phyloP scores from a whole-genome alignment of 2,113 vertebrate species.

The Ciconia boyciana region DNA sequence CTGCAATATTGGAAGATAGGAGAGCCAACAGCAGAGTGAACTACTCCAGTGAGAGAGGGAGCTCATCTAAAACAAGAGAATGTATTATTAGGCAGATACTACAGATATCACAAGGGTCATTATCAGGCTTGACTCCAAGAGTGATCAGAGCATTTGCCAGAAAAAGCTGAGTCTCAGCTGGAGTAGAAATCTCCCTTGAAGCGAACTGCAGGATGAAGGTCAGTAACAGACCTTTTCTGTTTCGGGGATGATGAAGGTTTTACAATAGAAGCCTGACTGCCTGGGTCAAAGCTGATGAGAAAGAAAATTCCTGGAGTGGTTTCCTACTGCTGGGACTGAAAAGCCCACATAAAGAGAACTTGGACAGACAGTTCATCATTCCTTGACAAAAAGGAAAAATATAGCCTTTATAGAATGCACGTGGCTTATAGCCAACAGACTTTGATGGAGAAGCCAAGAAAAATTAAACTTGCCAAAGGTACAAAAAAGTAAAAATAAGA shows the following conservation, averaged over 20 bases:
- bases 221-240: neutral
- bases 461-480: neutral
- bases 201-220: constrained; percentile 11
- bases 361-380: neutral
- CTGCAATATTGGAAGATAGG: neutral
- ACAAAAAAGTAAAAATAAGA: neutral
- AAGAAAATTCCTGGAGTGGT: constrained; percentile 27
- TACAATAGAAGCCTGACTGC: neutral
- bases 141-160: neutral
- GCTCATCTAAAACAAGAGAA: constrained; percentile 15
- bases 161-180: constrained; percentile 11
- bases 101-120: neutral
- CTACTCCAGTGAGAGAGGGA: neutral
- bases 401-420: neutral
- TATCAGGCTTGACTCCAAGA: constrained; percentile 22
- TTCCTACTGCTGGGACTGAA: constrained; percentile 2
- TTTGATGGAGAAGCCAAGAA: neutral
- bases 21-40: neutral
- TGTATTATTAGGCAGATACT: neutral
- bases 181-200: constrained; percentile 21
- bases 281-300: neutral
- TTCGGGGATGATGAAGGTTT: neutral
- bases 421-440: neutral
- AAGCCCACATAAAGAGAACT: neutral
- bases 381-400: neutral